These are phyloP conservation scores for Drosophila neoperkinsi DNA, from an alignment of 2,888 invertebrate genomes.

Conservation along the genomic window DNA sequence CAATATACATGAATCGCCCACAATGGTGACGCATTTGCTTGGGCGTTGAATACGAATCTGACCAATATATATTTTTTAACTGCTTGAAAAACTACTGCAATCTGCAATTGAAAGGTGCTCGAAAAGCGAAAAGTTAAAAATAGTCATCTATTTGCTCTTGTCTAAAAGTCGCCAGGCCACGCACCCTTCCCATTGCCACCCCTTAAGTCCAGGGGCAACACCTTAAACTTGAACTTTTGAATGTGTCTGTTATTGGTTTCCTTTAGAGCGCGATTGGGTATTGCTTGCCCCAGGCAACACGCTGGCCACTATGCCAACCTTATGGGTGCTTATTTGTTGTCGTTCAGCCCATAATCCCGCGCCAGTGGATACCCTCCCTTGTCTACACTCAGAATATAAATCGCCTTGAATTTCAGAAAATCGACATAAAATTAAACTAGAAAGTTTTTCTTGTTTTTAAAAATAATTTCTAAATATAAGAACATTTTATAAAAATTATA, in stretches of 20 bases:
- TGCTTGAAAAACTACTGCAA: constrained; percentile 6
- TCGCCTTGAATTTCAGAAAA: not conserved
- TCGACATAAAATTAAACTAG: accelerated
- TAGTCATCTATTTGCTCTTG: constrained; percentile 24
- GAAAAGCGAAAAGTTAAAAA: constrained; percentile 26
- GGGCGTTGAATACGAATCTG: constrained; percentile 5
- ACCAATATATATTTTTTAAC: not conserved
- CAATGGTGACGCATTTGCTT: constrained; percentile 34
- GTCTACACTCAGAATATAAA: not conserved
- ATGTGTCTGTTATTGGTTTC: constrained; percentile 48
- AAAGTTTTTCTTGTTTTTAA: not conserved
- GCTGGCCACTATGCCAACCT: constrained; percentile 29
- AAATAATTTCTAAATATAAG: not conserved
- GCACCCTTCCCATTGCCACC: not conserved
- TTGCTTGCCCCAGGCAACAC: constrained; percentile 64
- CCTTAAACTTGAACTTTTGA: constrained; percentile 28
- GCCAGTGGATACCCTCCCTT: not conserved
- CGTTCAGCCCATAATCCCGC: constrained; percentile 3
- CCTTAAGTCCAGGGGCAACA: not conserved
- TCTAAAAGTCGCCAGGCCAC: constrained; percentile 24
- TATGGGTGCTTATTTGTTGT: constrained; percentile 59
- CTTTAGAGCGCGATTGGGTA: constrained; percentile 28
- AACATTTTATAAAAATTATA: not conserved
- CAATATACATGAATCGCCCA: not conserved
- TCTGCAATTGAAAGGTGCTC: constrained; percentile 14